These are phyloP conservation scores for Napeogenes sylphis DNA, from an alignment of 2,888 invertebrate species.

Conservation along the genomic window DNA sequence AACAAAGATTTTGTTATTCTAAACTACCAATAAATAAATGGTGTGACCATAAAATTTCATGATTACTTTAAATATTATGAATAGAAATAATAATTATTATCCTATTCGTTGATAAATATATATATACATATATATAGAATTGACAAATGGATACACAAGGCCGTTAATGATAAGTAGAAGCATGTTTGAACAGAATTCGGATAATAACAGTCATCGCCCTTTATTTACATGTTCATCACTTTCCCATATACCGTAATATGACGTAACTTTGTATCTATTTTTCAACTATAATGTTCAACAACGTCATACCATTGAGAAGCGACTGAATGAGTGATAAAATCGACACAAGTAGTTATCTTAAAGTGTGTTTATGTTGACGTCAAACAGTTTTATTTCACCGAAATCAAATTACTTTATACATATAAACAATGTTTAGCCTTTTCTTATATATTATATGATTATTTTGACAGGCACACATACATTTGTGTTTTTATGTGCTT, in stretches of 20 bases:
- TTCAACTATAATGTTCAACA: conserved; percentile 4
- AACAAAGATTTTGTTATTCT: too few relatives aligned
- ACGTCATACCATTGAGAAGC: conserved; percentile 11
- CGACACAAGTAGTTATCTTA: conserved; percentile 16
- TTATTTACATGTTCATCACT: not conserved
- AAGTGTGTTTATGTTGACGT: conserved; percentile 15
- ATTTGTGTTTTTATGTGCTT: not conserved
- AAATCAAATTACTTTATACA: not conserved
- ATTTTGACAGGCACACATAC: not conserved
- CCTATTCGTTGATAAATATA: too few relatives aligned
- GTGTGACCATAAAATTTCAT: too few relatives aligned
- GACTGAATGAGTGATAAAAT: conserved; percentile 14
- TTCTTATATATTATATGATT: not conserved
- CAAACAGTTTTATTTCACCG: conserved; percentile 12
- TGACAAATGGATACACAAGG: too few relatives aligned
- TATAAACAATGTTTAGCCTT: not conserved
- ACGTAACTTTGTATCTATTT: not conserved
- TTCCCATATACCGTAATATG: not conserved
- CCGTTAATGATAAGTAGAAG: too few relatives aligned
- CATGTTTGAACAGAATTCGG: not conserved
- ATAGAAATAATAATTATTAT: too few relatives aligned
- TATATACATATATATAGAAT: too few relatives aligned
- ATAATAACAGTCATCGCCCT: not conserved
- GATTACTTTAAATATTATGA: too few relatives aligned
- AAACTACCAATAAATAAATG: too few relatives aligned